These are phyloP conservation scores for Agonum fuliginosum DNA, from an alignment of 2,888 invertebrate genomes.

Conservation along the genomic window DNA sequence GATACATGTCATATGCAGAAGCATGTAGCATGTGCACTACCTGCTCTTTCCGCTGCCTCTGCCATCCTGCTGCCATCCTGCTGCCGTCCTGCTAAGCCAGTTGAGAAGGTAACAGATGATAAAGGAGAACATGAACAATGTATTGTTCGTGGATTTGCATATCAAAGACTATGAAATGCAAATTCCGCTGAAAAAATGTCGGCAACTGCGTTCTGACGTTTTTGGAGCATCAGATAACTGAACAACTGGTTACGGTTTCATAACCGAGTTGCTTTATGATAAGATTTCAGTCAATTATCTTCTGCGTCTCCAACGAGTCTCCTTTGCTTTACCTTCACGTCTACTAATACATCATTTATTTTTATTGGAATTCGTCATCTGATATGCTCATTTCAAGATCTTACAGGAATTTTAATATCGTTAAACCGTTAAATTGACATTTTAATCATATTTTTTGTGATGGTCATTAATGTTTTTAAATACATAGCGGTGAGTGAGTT, in stretches of 20 bases:
- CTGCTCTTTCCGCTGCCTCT: neutral
- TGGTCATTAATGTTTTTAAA: too few relatives aligned
- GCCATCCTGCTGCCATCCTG: neutral
- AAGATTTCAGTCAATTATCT: conserved; percentile 34
- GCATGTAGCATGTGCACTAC: conserved; percentile 1
- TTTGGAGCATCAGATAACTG: conserved; percentile 46
- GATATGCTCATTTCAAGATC: neutral
- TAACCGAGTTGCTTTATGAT: conserved; percentile 21
- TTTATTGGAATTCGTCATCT: neutral
- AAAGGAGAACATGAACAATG: conserved; percentile 49
- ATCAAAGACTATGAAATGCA: conserved; percentile 51
- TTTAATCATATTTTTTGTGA: too few relatives aligned
- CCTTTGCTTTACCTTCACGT: neutral
- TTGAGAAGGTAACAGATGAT: conserved; percentile 44
- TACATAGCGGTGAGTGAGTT: too few relatives aligned
- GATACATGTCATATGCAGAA: conserved; percentile 24
- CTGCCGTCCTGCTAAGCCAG: neutral
- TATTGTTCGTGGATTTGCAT: conserved; percentile 50
- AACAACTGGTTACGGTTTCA: conserved; percentile 40
- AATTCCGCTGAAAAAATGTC: conserved; percentile 46
- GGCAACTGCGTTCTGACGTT: conserved; percentile 43
- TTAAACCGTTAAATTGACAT: too few relatives aligned
- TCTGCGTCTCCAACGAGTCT: neutral
- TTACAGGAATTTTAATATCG: neutral
- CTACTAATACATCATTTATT: conserved; percentile 11